A percentile compares a stretch with the other conserved stretches of the same genome.
Conservation (phyloP, 35 echinoderm and acorn worm species). For the Heliocidaris tuberculata region DNA sequence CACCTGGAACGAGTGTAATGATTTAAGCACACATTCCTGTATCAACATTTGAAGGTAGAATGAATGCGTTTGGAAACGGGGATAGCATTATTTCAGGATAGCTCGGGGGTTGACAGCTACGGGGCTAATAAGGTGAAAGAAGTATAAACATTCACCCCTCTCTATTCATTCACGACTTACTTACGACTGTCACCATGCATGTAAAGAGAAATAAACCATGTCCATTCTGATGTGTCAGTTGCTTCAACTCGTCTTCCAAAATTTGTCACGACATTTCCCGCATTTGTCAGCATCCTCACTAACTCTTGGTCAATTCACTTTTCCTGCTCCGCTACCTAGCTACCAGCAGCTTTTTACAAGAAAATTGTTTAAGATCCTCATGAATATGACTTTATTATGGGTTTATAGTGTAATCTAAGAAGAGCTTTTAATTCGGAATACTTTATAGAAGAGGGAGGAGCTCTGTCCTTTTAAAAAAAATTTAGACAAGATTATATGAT, state of each 20-base stretch:
- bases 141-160: not conserved
- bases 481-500: too few species aligned
- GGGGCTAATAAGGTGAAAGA: not conserved
- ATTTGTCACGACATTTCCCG: not conserved
- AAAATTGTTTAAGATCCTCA: not conserved
- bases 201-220: not conserved
- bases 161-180: not conserved
- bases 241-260: not conserved
- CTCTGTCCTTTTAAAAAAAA: too few species aligned
- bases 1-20: too few species aligned
- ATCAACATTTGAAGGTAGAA: too few species aligned
- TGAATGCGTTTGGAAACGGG: too few species aligned
- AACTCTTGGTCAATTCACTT: not conserved
- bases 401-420: not conserved
- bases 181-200: not conserved
- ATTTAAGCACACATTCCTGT: too few species aligned
- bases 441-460: too few species aligned
- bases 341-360: not conserved
- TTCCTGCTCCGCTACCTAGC: not conserved
- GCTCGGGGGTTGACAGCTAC: too few species aligned
- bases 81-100: too few species aligned
- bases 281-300: constrained; percentile 9
- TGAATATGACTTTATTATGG: not conserved
- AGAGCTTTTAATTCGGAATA: not conserved
- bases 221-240: not conserved